Conservation (phyloP, 2,888 invertebrate species). For the Leptopterna dolabrata region DNA sequence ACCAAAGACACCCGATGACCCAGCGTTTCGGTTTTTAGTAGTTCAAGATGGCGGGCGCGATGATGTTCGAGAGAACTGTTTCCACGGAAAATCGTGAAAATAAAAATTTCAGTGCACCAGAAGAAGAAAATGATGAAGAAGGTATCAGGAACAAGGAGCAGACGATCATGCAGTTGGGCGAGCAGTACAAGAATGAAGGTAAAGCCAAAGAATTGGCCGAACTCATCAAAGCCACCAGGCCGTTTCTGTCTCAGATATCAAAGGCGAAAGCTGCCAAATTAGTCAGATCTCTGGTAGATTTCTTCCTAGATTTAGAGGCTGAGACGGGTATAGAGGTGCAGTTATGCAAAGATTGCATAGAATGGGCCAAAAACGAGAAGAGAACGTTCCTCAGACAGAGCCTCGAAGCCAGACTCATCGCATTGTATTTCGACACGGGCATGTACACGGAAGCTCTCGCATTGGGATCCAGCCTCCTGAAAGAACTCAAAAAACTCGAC, state of each 20-base stretch:
- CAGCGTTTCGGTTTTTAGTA: constrained; percentile 37
- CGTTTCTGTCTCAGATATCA: constrained; percentile 93
- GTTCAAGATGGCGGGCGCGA: constrained; percentile 84
- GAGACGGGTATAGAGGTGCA: constrained; percentile 93
- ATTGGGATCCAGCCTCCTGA: constrained; percentile 86
- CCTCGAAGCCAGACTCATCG: constrained; percentile 92
- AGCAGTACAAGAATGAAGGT: constrained; percentile 91
- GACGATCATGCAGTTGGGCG: constrained; percentile 91
- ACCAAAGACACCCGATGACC: neutral
- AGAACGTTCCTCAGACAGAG: constrained; percentile 97
- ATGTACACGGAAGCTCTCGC: constrained; percentile 88
- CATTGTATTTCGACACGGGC: constrained; percentile 92
- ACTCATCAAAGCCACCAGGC: constrained; percentile 93
- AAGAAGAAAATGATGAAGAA: constrained; percentile 82
- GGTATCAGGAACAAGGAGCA: constrained; percentile 94
- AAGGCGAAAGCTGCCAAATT: constrained; percentile 99
- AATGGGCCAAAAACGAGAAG: constrained; percentile 98
- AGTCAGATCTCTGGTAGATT: constrained; percentile 95
- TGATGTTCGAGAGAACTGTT: constrained; percentile 88
- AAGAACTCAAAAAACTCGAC: constrained; percentile 97
- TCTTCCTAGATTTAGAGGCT: constrained; percentile 96
- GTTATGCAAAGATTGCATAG: constrained; percentile 96
- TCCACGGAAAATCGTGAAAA: constrained; percentile 80
- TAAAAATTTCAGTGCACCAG: constrained; percentile 70
- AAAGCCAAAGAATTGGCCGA: constrained; percentile 93